phyloP scores from a whole-genome alignment of 2,113 vertebrate species.

The Ginglymostoma cirratum region DNA sequence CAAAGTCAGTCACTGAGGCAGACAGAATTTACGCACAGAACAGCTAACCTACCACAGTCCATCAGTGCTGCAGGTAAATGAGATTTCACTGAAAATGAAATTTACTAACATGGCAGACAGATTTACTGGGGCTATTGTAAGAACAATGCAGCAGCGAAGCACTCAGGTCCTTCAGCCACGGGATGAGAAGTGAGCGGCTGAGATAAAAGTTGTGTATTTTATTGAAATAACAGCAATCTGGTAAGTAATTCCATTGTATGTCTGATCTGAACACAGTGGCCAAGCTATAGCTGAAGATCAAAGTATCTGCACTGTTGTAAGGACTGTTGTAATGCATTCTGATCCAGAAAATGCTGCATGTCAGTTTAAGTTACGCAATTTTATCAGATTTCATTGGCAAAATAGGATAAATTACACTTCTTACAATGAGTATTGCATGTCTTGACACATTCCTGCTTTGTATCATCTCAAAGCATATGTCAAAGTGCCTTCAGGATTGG shows the following conservation, averaged over 20 bases:
- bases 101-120: conserved; percentile 33
- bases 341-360: not conserved
- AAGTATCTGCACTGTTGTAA: not conserved
- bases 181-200: not conserved
- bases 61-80: conserved; percentile 33
- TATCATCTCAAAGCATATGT: not conserved
- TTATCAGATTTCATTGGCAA: not conserved
- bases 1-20: conserved; percentile 21
- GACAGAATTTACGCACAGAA: conserved; percentile 28
- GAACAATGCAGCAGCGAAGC: conserved; percentile 5
- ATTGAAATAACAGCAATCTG: not conserved
- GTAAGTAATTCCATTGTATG: not conserved
- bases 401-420: not conserved
- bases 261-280: not conserved
- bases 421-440: not conserved
- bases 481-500: not conserved
- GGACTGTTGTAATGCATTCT: not conserved
- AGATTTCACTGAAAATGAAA: conserved; percentile 36
- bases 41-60: conserved; percentile 13
- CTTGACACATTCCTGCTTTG: not conserved
- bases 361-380: not conserved
- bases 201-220: not conserved
- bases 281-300: not conserved
- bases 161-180: not conserved
- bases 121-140: conserved; percentile 17